Conservation (phyloP, 2,888 invertebrate genomes). For the Uropetala carovei region DNA sequence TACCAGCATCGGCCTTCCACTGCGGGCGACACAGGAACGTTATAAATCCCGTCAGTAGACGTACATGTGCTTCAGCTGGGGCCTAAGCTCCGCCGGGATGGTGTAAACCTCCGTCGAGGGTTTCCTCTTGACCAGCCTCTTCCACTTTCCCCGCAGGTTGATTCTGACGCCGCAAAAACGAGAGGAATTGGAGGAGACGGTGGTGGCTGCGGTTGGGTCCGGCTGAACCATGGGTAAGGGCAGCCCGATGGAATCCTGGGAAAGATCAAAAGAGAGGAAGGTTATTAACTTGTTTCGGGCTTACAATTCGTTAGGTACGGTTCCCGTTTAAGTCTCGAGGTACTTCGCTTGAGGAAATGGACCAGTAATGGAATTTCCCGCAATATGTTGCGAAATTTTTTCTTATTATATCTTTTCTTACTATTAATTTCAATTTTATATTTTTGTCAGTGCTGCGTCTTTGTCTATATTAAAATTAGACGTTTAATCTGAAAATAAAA, state of each 20-base stretch:
- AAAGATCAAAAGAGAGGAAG: background rate
- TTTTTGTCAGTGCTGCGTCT: too few relatives aligned
- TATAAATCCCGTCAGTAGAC: conserved; percentile 81
- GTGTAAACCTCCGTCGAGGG: conserved; percentile 88
- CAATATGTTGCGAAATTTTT: too few relatives aligned
- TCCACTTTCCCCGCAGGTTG: conserved; percentile 91
- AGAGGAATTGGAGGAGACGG: conserved; percentile 82
- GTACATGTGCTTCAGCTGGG: conserved; percentile 92
- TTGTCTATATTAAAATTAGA: too few relatives aligned
- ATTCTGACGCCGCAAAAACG: conserved; percentile 89
- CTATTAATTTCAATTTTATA: too few relatives aligned
- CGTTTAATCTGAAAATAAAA: too few relatives aligned
- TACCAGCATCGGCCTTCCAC: conserved; percentile 16
- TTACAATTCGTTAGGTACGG: too few relatives aligned
- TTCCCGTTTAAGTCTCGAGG: too few relatives aligned
- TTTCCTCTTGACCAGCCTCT: conserved; percentile 90
- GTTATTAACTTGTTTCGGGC: too few relatives aligned
- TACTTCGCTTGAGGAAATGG: too few relatives aligned
- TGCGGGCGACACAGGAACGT: background rate
- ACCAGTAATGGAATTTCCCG: too few relatives aligned
- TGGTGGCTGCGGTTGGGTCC: conserved; percentile 86
- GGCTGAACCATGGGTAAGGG: conserved; percentile 77
- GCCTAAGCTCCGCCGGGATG: conserved; percentile 91
- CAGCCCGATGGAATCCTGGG: conserved; percentile 40
- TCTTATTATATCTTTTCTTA: too few relatives aligned